Base-by-base conservation (phyloP, 35 echinoderm and acorn worm species). In the Heliocidaris tuberculata region DNA sequence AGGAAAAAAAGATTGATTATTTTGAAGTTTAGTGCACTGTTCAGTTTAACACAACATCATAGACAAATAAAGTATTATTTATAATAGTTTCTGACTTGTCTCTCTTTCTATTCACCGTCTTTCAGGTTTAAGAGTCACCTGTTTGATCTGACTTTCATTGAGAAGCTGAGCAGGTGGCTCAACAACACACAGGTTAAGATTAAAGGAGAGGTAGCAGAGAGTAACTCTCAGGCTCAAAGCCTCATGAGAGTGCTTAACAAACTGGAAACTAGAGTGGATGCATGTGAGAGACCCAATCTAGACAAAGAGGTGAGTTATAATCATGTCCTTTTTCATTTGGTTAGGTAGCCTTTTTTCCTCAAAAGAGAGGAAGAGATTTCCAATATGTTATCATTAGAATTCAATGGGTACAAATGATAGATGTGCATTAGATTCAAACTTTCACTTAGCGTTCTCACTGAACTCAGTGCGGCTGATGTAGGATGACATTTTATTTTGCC, bases 111-210 rank as follows among this genome's bases (percentile, higher is more conserved):
- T 52, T 24, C 10, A 29, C 6, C 85, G 0, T 78, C 85, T n/a
- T 78, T 50, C 86, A 99, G 98, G 85, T 99, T 99, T 61, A 99
- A 99, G 95, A 96, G 96, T 96, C 98, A 99, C 86, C 93, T 99
- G 13, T 99, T 99, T 99, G 98, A 99, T 92, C 86, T 99, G 96
- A 99, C 98, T 0, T 99, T 99, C 92, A 97, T 99, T 90, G 98
- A 99, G 95, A 99, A 99, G 94, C 87, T 99, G 59, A 97, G 96
- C 7, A 71, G 98, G 31, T 99, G 98, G 98, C 94, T 99, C 85
- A 99, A 97, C 60, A 99, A 99, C 97, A 99, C 98, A 17, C 98
- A 99, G 94, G 98, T 99, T 1, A 99, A 99, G 94, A 96, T 99
- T 71, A 99, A 99, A 90, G 93, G 93, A 60, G 96, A 99, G 90